Conservation (phyloP, 2,113 vertebrate species). For the Sturnus vulgaris region DNA sequence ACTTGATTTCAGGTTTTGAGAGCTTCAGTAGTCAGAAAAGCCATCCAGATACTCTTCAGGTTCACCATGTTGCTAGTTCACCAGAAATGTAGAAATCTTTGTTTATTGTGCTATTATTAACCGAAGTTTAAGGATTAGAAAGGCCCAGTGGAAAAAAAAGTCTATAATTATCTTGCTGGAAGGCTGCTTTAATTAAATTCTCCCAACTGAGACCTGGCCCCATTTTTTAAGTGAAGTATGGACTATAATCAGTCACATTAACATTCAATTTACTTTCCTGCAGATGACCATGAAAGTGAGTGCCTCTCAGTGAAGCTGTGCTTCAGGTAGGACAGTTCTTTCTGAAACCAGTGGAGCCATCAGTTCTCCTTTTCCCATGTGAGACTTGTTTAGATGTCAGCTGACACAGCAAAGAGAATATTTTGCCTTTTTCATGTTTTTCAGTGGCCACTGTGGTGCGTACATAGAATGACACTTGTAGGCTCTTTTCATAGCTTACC, state of each 20-base stretch:
- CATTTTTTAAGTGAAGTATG: slow-evolving; percentile 45
- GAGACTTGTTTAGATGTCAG: neutral
- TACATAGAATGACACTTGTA: neutral
- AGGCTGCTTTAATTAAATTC: slow-evolving; percentile 64
- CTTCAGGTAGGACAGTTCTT: neutral
- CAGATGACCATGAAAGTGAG: neutral
- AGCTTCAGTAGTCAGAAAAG: neutral
- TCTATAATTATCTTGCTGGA: slow-evolving; percentile 49
- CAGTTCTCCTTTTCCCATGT: neutral
- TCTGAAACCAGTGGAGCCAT: neutral
- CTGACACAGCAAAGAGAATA: neutral
- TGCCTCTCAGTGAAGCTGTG: neutral
- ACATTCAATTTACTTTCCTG: neutral
- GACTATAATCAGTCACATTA: slow-evolving; percentile 18
- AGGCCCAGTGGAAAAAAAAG: neutral
- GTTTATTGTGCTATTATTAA: slow-evolving; percentile 30
- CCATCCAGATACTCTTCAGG: neutral
- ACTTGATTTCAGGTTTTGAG: neutral
- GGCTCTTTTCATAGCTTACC: neutral
- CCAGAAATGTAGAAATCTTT: neutral
- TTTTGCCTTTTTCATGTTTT: neutral
- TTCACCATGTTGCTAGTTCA: neutral
- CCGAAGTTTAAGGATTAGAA: slow-evolving; percentile 21
- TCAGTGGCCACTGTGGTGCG: neutral
- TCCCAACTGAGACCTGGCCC: slow-evolving; percentile 45